Percentiles rank a stretch among this genome's conserved stretches.
phyloP scores from a whole-genome alignment of 2,797 vertebrate genomes.

The Poecilia velifera region DNA sequence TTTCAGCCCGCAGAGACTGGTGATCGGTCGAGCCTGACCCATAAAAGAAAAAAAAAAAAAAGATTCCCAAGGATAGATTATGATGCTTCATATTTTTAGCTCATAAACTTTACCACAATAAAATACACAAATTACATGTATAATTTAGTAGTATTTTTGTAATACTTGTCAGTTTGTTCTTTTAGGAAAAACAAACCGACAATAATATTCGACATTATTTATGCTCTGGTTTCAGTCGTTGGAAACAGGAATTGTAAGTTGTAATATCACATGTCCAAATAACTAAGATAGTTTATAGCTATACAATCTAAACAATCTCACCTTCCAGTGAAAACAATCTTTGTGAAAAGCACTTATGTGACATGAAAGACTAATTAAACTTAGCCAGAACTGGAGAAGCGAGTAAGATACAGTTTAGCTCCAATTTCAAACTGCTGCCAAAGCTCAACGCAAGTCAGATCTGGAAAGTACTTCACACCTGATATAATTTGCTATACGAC shows the following conservation, averaged over 20 bases:
- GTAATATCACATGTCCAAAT: too few relatives aligned
- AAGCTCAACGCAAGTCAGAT: background rate
- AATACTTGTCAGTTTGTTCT: background rate
- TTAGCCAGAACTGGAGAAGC: background rate
- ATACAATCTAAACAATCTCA: background rate
- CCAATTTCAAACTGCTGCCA: slow-evolving; percentile 10
- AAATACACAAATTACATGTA: background rate
- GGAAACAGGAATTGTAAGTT: background rate
- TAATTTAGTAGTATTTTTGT: slow-evolving; percentile 3
- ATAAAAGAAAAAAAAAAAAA: slow-evolving; percentile 14
- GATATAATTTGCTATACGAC: background rate
- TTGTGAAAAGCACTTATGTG: background rate
- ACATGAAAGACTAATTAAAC: background rate
- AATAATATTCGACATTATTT: background rate
- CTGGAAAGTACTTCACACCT: background rate
- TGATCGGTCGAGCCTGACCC: slow-evolving; percentile 48
- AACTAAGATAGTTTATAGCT: background rate
- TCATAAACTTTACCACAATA: background rate
- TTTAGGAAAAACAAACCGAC: background rate
- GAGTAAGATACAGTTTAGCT: background rate
- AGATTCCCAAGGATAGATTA: slow-evolving; percentile 19
- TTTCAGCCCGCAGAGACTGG: slow-evolving; percentile 38
- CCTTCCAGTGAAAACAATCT: background rate
- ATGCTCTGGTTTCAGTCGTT: background rate
- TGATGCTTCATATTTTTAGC: slow-evolving; percentile 29